These are phyloP conservation scores for Ridgeia piscesae DNA, from an alignment of 1,140 invertebrate genomes.

Conservation along the genomic window DNA sequence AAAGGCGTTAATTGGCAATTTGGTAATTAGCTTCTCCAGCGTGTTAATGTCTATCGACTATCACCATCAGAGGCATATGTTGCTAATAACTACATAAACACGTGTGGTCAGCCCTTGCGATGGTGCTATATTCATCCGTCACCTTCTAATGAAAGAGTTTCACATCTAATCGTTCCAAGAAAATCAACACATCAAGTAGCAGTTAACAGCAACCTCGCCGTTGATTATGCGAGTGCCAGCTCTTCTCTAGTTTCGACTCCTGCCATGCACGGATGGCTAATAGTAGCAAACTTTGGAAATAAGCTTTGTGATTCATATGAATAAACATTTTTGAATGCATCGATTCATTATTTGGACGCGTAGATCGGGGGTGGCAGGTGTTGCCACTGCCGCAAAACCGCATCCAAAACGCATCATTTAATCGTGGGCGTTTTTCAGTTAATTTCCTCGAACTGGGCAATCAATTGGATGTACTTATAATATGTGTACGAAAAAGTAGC, in stretches of 20 bases:
- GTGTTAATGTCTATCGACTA: neutral
- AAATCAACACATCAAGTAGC: neutral
- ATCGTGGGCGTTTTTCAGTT: too few species aligned
- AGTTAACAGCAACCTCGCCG: too few species aligned
- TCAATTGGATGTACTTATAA: too few species aligned
- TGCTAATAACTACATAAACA: neutral
- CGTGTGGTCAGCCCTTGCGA: neutral
- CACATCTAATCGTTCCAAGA: neutral
- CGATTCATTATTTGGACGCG: neutral
- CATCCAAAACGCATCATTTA: too few species aligned
- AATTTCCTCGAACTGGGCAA: too few species aligned
- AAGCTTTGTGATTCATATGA: neutral
- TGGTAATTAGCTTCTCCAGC: neutral
- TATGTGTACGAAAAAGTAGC: too few species aligned
- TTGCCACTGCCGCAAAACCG: too few species aligned
- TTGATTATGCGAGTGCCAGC: too few species aligned
- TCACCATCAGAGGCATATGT: neutral
- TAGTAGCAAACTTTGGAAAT: neutral
- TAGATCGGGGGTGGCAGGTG: too few species aligned
- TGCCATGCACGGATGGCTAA: too few species aligned
- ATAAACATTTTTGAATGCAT: neutral
- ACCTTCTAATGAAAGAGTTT: neutral
- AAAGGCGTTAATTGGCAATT: neutral
- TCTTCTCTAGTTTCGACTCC: too few species aligned
- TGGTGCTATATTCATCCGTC: neutral